Percentiles rank a stretch among this genome's conserved stretches.
Conservation (phyloP, 1,140 invertebrate genomes). For the Myzus persicae region DNA sequence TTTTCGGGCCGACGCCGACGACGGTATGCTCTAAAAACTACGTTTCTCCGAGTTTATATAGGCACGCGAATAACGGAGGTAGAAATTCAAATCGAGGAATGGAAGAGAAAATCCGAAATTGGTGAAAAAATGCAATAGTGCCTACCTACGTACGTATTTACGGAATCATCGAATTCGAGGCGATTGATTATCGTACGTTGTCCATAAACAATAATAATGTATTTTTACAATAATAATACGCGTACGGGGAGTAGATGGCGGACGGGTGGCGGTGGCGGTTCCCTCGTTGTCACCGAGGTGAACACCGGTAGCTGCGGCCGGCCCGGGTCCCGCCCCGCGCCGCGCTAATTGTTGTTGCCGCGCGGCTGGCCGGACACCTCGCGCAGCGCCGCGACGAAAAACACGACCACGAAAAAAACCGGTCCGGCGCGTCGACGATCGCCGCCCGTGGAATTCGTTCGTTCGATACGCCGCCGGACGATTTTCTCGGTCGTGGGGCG, state of each 20-base stretch:
- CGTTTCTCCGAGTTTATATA: not conserved
- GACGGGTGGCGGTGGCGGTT: not conserved
- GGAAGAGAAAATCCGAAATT: not conserved
- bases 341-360: slow-evolving; percentile 52
- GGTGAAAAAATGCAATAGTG: not conserved
- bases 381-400: not conserved
- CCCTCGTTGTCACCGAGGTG: slow-evolving; percentile 16
- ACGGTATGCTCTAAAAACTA: slow-evolving; percentile 16
- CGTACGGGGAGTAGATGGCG: not conserved
- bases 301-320: slow-evolving; percentile 44
- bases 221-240: not conserved
- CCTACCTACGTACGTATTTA: too few species aligned
- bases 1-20: not conserved
- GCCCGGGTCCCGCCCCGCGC: slow-evolving; percentile 37
- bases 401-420: slow-evolving; percentile 33
- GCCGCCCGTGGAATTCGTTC: slow-evolving; percentile 13
- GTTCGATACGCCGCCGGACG: not conserved
- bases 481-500: slow-evolving; percentile 32
- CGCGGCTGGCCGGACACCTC: slow-evolving; percentile 31
- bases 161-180: too few species aligned
- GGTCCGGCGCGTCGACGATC: slow-evolving; percentile 35
- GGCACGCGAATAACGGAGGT: not conserved
- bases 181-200: not conserved
- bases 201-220: not conserved
- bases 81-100: not conserved